Conservation (phyloP, 1,140 invertebrate species). For the Ceratina japonica region DNA sequence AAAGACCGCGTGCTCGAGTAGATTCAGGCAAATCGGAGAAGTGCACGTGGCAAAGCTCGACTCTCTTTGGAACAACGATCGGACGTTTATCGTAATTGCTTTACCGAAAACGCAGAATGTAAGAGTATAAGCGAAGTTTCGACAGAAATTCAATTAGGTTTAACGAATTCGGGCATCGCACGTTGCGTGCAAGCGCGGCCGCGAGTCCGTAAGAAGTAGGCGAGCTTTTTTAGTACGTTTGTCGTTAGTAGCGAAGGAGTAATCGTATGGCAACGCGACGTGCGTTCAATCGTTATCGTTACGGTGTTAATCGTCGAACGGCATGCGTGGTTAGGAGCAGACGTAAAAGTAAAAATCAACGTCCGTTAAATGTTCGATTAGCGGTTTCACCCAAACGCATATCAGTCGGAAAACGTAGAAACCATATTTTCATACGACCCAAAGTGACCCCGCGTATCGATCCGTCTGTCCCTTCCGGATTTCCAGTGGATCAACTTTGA, state of each 20-base stretch:
- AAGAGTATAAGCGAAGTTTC: neutral
- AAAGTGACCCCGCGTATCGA: slow-evolving; percentile 13
- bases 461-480: slow-evolving; percentile 22
- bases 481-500: slow-evolving; percentile 44
- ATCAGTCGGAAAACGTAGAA: slow-evolving; percentile 46
- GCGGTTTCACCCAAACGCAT: slow-evolving; percentile 10
- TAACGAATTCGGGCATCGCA: too few species aligned
- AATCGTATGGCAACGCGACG: too few species aligned
- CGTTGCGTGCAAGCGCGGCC: too few species aligned
- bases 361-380: slow-evolving; percentile 23
- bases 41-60: neutral
- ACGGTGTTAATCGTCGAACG: too few species aligned
- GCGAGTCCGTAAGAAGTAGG: too few species aligned
- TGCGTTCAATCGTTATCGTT: too few species aligned
- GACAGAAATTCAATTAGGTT: too few species aligned
- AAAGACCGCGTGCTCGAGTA: neutral
- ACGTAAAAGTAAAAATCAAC: neutral
- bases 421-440: slow-evolving; percentile 58
- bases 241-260: too few species aligned
- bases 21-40: neutral
- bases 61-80: neutral
- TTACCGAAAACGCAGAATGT: too few species aligned
- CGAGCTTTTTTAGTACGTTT: too few species aligned
- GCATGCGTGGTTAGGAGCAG: slow-evolving; percentile 1
- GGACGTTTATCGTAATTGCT: too few species aligned